Conservation (phyloP, 2,888 invertebrate species). For the Cordylochernes scorpioides region DNA sequence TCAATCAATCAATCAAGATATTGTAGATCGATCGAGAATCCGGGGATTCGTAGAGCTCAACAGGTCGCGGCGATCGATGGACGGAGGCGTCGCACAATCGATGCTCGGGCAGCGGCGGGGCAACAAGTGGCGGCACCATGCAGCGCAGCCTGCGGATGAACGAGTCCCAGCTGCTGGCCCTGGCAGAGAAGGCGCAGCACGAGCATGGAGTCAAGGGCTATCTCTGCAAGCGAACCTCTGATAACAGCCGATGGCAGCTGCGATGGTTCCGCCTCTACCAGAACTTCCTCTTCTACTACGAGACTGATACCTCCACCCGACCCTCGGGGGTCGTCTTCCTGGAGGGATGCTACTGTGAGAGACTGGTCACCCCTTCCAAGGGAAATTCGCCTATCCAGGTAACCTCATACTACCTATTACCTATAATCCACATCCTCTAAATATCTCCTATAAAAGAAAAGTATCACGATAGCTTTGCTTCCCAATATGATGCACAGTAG, state of each 20-base stretch:
- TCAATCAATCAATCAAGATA: too few relatives aligned
- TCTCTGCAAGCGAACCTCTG: conserved; percentile 55
- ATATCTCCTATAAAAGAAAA: too few relatives aligned
- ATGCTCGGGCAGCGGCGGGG: too few relatives aligned
- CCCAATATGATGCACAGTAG: too few relatives aligned
- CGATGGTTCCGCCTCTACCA: conserved; percentile 30
- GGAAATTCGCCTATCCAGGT: too few relatives aligned
- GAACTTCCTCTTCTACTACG: conserved; percentile 74
- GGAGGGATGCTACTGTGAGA: conserved; percentile 65
- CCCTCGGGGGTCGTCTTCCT: conserved; percentile 59
- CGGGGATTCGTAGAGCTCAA: too few relatives aligned
- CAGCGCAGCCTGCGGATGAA: conserved; percentile 58
- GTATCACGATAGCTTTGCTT: too few relatives aligned
- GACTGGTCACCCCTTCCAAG: conserved; percentile 29
- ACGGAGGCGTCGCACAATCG: too few relatives aligned
- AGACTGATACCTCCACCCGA: conserved; percentile 36
- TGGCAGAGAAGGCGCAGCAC: conserved; percentile 57
- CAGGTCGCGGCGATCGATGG: too few relatives aligned
- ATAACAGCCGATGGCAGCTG: conserved; percentile 59
- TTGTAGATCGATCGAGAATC: too few relatives aligned
- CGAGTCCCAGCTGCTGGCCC: conserved; percentile 52
- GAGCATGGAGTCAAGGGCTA: conserved; percentile 58
- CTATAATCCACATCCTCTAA: too few relatives aligned
- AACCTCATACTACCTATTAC: too few relatives aligned
- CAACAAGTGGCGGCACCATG: conserved; percentile 33